Evolutionary conservation across 1,140 invertebrate species (phyloP).

Genomic region (Centruroides sculpturatus): DNA sequence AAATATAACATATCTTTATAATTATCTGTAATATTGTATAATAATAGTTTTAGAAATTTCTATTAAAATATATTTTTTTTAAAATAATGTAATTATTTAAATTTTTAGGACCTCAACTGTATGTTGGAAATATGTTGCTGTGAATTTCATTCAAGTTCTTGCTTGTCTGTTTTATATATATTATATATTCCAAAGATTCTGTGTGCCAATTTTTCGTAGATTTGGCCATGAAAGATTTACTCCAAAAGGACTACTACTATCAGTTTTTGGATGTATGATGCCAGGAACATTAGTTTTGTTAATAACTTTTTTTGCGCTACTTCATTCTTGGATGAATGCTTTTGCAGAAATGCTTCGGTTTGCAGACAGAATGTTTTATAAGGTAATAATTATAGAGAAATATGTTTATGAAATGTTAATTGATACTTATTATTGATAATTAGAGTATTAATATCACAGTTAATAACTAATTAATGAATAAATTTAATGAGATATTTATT

Average conservation of each 20-base stretch:
- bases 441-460: no score
- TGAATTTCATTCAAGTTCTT: slow-evolving; percentile 56
- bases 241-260: slow-evolving; percentile 40
- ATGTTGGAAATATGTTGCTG: slow-evolving; percentile 56
- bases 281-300: slow-evolving; percentile 58
- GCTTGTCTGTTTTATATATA: slow-evolving; percentile 60
- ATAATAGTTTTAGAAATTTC: no score
- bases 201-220: slow-evolving; percentile 51
- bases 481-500: no score
- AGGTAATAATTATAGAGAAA: slow-evolving; percentile 36
- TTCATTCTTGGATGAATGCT: slow-evolving; percentile 80
- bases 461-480: no score
- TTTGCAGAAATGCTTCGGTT: slow-evolving; percentile 75
- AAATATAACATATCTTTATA: no score
- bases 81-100: not conserved
- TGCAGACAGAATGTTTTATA: slow-evolving; percentile 70
- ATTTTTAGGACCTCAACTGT: slow-evolving; percentile 46
- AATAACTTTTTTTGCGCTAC: slow-evolving; percentile 63
- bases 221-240: slow-evolving; percentile 50
- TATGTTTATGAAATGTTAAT: no score
- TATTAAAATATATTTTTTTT: not conserved
- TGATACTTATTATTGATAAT: no score
- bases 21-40: no score
- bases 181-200: slow-evolving; percentile 60
- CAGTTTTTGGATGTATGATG: slow-evolving; percentile 54